Evolutionary conservation across 2,888 invertebrate species (phyloP), one percentile per base, ranked within the genome.

Genomic region (Chromoteleia sp.): DNA sequence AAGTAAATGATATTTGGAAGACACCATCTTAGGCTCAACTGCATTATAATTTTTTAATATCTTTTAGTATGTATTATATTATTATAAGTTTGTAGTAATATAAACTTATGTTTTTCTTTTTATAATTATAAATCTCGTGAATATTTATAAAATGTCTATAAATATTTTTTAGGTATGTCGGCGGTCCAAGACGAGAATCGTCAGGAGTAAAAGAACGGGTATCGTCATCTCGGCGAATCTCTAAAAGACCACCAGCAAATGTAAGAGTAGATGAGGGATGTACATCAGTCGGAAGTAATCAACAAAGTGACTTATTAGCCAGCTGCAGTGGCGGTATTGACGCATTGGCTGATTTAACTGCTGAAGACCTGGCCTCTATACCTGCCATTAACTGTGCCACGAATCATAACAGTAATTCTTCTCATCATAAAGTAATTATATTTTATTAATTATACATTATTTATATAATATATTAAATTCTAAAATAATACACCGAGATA

Each of bases 361-460:
- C 90, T 86, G 91, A 91, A 90, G 91, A 91, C 87, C 90, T 90
- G 91, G 90, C 91, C 85, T 90, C 90, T 82, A 89, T 90, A 85
- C 90, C 90, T 83, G 89, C 88, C 82, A 89, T 89, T 85, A 90
- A 89, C 86, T 90, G 90, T 83, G 85, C 87, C 70, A 85, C 88
- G 76, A 90, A 89, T 88, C 89, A 89, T 83, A 86, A 88, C 74
- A 88, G 88, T 84, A 90, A 91, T 87, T 87, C 91, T 82, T 89
- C 91, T 83, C 90, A 91, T 86, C 90, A 91, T 86, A 91, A 91
- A 90, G 91, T 90, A 78, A 59, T 50, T 63, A 41, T 15, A 8
- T 33, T 8, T 33, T 4, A 33, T 33, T 33, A 33, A 33, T 33
- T 33, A 33, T 33, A 33, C 33, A 33, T 33, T 8, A n/a, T n/a